These are phyloP conservation scores for Phylloscopus collybita DNA, from an alignment of 2,797 vertebrate genomes.

Conservation along the genomic window DNA sequence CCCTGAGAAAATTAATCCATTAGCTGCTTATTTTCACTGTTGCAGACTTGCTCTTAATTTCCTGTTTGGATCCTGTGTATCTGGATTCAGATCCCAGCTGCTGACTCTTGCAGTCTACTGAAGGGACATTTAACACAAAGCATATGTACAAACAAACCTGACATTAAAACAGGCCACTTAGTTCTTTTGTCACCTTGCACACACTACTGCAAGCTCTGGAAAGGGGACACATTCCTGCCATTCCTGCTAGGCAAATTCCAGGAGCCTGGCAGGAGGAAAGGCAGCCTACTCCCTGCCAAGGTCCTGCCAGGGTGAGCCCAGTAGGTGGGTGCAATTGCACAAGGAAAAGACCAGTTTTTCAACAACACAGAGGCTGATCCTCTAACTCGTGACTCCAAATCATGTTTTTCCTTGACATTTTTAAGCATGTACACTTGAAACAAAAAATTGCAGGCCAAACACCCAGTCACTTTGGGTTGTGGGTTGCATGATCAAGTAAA, in stretches of 20 bases:
- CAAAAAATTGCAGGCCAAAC: background rate
- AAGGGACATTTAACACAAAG: background rate
- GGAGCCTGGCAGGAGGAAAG: background rate
- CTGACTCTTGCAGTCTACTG: background rate
- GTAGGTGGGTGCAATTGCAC: background rate
- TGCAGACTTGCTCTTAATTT: background rate
- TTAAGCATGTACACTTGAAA: background rate
- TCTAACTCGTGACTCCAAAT: background rate
- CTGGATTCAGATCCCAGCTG: background rate
- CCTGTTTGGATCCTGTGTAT: background rate
- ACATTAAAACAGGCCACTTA: background rate
- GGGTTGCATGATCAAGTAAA: background rate
- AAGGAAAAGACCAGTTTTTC: constrained; percentile 3
- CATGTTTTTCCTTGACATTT: background rate
- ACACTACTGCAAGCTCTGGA: background rate
- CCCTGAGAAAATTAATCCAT: background rate
- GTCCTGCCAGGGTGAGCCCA: background rate
- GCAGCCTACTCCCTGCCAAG: background rate
- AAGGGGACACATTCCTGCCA: background rate
- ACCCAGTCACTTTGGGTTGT: background rate
- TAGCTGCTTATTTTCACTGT: background rate
- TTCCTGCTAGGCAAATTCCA: background rate
- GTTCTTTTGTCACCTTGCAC: background rate
- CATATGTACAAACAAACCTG: background rate
- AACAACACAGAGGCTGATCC: background rate